Evolutionary conservation across 2,797 vertebrate species (phyloP).

Genomic region (Taenioides sp.): DNA sequence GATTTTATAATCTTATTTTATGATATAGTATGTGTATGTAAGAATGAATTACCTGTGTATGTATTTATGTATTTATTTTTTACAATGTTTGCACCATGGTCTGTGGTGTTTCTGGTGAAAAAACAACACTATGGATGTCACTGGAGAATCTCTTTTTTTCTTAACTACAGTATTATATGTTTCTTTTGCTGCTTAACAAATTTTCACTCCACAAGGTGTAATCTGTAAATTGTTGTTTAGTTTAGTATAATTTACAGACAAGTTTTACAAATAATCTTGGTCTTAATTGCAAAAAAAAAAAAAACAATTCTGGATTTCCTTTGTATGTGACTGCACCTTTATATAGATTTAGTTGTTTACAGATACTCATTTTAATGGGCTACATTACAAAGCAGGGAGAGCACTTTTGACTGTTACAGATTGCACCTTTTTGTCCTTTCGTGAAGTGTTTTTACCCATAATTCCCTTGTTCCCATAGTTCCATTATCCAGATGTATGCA

Average conservation of each 20-base stretch:
- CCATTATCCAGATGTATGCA: slow-evolving; percentile 69
- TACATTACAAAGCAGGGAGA: slow-evolving; percentile 66
- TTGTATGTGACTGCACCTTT: slow-evolving; percentile 58
- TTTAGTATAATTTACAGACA: slow-evolving; percentile 49
- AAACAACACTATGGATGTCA: slow-evolving; percentile 66
- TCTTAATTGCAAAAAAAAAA: slow-evolving; percentile 47
- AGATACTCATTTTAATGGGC: slow-evolving; percentile 38
- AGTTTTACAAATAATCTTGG: slow-evolving; percentile 47
- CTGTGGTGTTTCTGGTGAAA: slow-evolving; percentile 65
- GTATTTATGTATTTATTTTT: slow-evolving; percentile 85
- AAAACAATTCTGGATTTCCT: slow-evolving; percentile 50
- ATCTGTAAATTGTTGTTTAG: slow-evolving; percentile 73
- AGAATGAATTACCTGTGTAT: slow-evolving; percentile 73
- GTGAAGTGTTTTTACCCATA: slow-evolving; percentile 56
- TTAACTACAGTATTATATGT: slow-evolving; percentile 71
- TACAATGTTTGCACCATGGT: slow-evolving; percentile 77
- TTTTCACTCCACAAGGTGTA: slow-evolving; percentile 69
- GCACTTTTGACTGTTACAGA: slow-evolving; percentile 79
- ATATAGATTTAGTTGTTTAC: slow-evolving; percentile 63
- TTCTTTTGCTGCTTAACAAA: slow-evolving; percentile 65
- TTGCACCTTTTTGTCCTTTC: slow-evolving; percentile 72
- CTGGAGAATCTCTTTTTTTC: slow-evolving; percentile 60
- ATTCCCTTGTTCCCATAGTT: slow-evolving; percentile 39
- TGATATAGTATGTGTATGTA: slow-evolving; percentile 78
- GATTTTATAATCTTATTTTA: slow-evolving; percentile 82